phyloP scores from a whole-genome alignment of 2,888 invertebrate species.

The Eupithecia vulgata region DNA sequence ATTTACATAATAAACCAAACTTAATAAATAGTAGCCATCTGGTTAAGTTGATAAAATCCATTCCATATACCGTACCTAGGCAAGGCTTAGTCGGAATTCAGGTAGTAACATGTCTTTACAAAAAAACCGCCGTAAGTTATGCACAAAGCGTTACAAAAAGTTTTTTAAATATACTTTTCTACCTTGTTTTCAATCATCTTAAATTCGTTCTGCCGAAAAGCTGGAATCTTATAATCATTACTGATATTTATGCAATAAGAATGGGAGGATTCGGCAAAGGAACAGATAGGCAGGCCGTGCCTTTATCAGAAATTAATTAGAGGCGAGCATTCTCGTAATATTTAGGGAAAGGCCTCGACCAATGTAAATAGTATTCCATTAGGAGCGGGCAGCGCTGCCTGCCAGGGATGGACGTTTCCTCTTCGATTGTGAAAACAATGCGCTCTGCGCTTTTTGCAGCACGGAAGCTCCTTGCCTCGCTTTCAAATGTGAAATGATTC shows the following conservation, averaged over 20 bases:
- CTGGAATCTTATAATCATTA: not conserved
- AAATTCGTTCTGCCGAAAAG: not conserved
- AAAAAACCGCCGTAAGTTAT: no score
- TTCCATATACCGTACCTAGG: not conserved
- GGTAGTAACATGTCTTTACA: no score
- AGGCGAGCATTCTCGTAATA: conserved; percentile 50
- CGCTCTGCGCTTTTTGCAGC: conserved; percentile 73
- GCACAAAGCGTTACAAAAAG: no score
- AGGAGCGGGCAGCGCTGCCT: conserved; percentile 58
- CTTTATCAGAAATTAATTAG: conserved; percentile 45
- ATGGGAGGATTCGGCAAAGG: conserved; percentile 21
- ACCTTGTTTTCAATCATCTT: not conserved
- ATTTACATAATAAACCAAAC: no score
- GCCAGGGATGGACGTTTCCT: conserved; percentile 69
- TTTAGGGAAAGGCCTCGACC: conserved; percentile 61
- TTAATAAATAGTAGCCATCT: no score
- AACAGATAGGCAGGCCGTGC: conserved; percentile 33
- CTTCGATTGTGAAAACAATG: conserved; percentile 71
- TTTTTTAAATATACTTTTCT: not conserved
- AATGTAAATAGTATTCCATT: conserved; percentile 74
- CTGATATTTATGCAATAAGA: conserved; percentile 7
- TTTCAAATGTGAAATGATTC: conserved; percentile 70
- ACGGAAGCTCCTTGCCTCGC: conserved; percentile 64
- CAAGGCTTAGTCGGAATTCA: not conserved
- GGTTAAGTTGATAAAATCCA: not conserved